Conservation (phyloP, 2,888 invertebrate species). For the Dicycla oo region DNA sequence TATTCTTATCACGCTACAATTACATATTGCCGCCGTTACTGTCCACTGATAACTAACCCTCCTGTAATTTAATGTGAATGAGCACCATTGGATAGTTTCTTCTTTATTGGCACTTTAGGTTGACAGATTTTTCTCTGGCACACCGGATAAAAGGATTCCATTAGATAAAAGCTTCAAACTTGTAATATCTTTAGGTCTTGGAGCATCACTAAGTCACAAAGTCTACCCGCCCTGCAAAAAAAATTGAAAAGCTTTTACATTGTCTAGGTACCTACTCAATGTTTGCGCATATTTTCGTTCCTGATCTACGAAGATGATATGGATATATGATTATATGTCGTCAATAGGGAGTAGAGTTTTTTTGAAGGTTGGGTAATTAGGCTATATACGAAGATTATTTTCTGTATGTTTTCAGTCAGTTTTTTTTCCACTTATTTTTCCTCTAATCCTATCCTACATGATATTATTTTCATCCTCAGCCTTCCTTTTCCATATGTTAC, state of each 20-base stretch:
- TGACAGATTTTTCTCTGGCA: constrained; percentile 19
- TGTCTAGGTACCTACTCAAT: not conserved
- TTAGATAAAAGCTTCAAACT: constrained; percentile 1
- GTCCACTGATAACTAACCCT: constrained; percentile 62
- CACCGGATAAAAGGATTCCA: not conserved
- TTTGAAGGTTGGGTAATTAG: constrained; percentile 6
- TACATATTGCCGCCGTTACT: constrained; percentile 67
- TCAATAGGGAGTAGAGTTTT: not conserved
- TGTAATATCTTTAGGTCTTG: constrained; percentile 6
- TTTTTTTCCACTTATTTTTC: not conserved
- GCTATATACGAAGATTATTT: not conserved
- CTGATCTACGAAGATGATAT: not conserved
- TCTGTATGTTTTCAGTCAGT: not conserved
- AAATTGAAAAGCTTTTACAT: not conserved
- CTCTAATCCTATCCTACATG: not conserved
- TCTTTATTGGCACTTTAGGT: constrained; percentile 44
- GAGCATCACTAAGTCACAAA: not conserved
- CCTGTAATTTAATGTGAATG: constrained; percentile 59
- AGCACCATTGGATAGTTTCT: constrained; percentile 35
- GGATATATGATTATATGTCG: no score
- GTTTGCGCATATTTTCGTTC: constrained; percentile 12
- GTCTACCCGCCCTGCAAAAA: not conserved
- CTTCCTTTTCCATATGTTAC: not conserved
- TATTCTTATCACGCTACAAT: constrained; percentile 73
- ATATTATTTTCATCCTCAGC: not conserved